Evolutionary conservation across 2,797 vertebrate species (phyloP), one percentile per base, ranked within the genome.

Genomic region (Rhabdophis nuchalis): DNA sequence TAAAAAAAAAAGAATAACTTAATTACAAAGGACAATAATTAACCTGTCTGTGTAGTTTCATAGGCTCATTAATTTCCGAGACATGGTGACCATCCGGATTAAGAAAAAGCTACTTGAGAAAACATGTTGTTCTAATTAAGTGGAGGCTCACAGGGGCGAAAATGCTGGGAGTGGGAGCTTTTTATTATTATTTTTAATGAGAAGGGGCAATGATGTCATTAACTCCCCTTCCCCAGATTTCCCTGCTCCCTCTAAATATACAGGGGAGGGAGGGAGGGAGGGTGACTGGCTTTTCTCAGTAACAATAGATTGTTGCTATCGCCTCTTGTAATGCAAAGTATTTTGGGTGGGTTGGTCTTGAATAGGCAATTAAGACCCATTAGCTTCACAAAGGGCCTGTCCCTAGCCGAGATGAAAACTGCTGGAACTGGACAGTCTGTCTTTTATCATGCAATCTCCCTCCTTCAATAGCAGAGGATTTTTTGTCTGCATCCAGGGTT

Each of bases 21-120:
- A 92, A 87, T 92, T 90, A 60, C 60, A 86, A 86, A 92, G 36
- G 87, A 89, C 29, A 68, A 88, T 92, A 64, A 89, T 89, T 89
- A 46, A 50, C 53, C 57, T 86, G 88, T 86, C 60, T 87, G 36
- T 87, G 82, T 57, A 77, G 92, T 54, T 87, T 50, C 9, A 46
- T 36, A 23, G 50, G 20, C 52, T 90, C 60, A 89, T 90, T 89
- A 72, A 50, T 92, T 77, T 89, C 88, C 56, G 27, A 50, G 32
- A 89, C 36, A 46, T 11, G 29, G 56, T 92, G 85, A 77, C 32
- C 77, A 64, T 61, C 85, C 86, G 12, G 2, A 92, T 52, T 88
- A 85, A 29, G 16, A 5, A 52, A 32, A 85, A 90, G 60, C 52
- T 46, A 64, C 61, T 61, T 85, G 29, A 52, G 57, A 86, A 61